Conservation (phyloP, 2,888 invertebrate genomes). For the Apamea epomidion region DNA sequence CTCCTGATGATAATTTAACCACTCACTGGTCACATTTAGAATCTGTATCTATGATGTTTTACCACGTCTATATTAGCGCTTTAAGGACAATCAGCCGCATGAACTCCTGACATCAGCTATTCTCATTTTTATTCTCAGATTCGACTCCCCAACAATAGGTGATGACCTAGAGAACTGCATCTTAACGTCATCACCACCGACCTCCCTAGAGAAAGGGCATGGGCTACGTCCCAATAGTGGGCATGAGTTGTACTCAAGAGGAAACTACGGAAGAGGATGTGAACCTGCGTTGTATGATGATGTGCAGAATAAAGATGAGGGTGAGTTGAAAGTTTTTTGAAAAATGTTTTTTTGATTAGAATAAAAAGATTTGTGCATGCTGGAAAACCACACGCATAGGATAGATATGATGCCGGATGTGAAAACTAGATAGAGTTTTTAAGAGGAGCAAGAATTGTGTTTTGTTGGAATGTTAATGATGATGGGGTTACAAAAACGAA, state of each 20-base stretch:
- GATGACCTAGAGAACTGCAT: constrained; percentile 94
- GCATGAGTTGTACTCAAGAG: constrained; percentile 95
- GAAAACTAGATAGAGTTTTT: no score
- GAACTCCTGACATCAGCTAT: no score
- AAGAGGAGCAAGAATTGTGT: no score
- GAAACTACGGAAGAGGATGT: constrained; percentile 95
- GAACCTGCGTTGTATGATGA: constrained; percentile 92
- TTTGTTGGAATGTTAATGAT: no score
- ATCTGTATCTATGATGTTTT: no score
- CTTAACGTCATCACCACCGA: constrained; percentile 92
- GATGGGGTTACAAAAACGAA: no score
- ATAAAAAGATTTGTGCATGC: no score
- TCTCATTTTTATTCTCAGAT: constrained; percentile 83
- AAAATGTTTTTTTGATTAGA: neutral
- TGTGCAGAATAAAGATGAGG: constrained; percentile 75
- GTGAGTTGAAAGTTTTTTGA: constrained; percentile 60
- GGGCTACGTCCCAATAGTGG: constrained; percentile 92
- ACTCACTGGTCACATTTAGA: no score
- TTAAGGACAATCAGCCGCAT: neutral
- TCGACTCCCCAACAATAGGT: constrained; percentile 92
- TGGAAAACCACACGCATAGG: no score
- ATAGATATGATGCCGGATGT: no score
- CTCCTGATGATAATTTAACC: no score
- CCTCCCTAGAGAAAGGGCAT: constrained; percentile 87
- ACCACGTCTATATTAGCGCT: no score